Percentiles rank a stretch among this genome's conserved stretches.
Conservation (phyloP, 2,797 vertebrate species). For the Gallinago solitaria region DNA sequence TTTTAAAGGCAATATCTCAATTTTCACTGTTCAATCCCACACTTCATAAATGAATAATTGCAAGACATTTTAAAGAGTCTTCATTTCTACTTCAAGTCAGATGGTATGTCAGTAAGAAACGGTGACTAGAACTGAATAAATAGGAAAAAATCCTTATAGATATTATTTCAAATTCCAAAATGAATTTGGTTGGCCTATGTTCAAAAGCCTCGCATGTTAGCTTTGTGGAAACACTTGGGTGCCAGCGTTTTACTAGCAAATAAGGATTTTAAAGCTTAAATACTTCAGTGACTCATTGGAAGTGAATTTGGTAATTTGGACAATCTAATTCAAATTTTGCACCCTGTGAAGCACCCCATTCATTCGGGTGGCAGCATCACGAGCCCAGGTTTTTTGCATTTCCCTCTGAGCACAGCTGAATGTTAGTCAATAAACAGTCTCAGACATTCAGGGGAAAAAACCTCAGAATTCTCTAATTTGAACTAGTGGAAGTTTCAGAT, state of each 20-base stretch:
- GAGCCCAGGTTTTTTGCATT: neutral
- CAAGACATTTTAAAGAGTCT: neutral
- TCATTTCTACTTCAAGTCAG: neutral
- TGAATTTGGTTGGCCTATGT: slow-evolving; percentile 22
- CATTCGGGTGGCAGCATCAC: neutral
- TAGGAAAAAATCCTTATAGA: slow-evolving; percentile 44
- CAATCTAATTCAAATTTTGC: neutral
- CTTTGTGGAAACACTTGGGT: slow-evolving; percentile 31
- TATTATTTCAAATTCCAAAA: slow-evolving; percentile 56
- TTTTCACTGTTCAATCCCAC: slow-evolving; percentile 17
- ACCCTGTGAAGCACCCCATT: neutral
- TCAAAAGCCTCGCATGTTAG: slow-evolving; percentile 8
- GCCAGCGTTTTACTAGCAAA: slow-evolving; percentile 37
- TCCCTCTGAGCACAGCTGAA: neutral
- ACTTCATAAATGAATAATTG: slow-evolving; percentile 26
- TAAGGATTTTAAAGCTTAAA: slow-evolving; percentile 18
- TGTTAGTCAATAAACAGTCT: neutral
- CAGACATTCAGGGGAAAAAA: neutral
- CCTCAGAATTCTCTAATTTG: neutral
- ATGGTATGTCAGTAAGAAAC: neutral
- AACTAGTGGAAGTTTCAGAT: neutral
- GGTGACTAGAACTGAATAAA: slow-evolving; percentile 28
- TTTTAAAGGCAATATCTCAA: slow-evolving; percentile 19
- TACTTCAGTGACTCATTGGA: slow-evolving; percentile 35
- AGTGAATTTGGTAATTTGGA: slow-evolving; percentile 30